Base-by-base conservation (phyloP, 2,888 invertebrate species). In the Frankliniella intonsa region DNA sequence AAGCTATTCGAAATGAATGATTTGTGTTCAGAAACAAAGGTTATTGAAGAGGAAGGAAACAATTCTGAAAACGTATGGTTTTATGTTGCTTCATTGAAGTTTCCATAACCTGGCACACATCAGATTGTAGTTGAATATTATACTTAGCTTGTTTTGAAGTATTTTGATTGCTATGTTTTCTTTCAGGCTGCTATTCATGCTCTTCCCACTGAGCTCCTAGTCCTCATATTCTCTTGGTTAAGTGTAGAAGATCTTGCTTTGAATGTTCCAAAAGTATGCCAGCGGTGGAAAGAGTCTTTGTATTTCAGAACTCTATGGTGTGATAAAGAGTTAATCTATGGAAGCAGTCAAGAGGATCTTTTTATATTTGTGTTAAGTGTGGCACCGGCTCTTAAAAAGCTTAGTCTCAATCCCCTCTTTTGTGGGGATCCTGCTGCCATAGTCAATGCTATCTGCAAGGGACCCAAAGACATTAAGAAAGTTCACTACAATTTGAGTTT, bases 401-500 rank as follows among this genome's bases (percentile, higher is more conserved):
- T 76, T 22, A 76, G 12, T 25, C 22, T 76, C 8, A 25, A 22
- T 10, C 69, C 22, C 12, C 22, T 76, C 12, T 22, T 25, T 25
- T 76, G 69, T 22, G 25, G 25, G 25, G 25, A 25, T 76, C 69
- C 69, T 9, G 25, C 12, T 25, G 25, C 22, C 11, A 12, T 76
- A 12, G 10, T 76, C 8, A 76, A 11, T 22, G n/a, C 69, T 10
- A 76, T 76, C 9, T 25, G 69, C 25, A 76, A 76, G 25, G 69
- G 69, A 22, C 22, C 69, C 69, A 76, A 25, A 76, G 69, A 76
- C 25, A 76, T 76, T 8, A 76, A 76, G 12, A 76, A 11, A 22
- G 12, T 76, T 25, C 69, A 76, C 25, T 76, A 25, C 25, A 76
- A 76, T 76, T 76, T 76, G 25, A 76, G 69, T 76, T 25, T 76